These are phyloP conservation scores for Himalopsyche kuldschensis DNA, from an alignment of 2,888 invertebrate genomes.

Conservation along the genomic window DNA sequence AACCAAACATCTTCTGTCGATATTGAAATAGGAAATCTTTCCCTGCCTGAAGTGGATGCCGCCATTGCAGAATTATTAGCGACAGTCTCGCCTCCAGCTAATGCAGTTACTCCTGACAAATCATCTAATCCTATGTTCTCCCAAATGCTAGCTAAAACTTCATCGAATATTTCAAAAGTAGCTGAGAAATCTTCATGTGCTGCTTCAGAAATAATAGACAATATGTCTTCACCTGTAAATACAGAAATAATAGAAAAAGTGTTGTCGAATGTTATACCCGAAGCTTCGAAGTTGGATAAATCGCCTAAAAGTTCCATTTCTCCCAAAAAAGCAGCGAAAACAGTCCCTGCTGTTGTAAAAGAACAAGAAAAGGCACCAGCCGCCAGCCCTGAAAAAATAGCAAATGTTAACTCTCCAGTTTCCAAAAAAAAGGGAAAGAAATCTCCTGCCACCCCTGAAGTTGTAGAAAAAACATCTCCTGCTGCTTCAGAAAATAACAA, in stretches of 20 bases:
- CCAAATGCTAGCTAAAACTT: neutral
- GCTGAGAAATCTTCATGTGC: neutral
- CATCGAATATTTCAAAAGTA: neutral
- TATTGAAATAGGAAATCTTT: neutral
- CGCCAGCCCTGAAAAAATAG: neutral
- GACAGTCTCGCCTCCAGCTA: neutral
- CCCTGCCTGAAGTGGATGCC: neutral
- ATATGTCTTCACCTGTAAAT: neutral
- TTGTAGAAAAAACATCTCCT: neutral
- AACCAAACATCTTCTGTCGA: neutral
- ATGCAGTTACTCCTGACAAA: neutral
- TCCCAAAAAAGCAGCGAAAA: neutral
- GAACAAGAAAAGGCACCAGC: neutral
- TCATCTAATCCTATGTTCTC: neutral
- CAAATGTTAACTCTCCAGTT: neutral
- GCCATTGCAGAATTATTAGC: slow-evolving; percentile 3
- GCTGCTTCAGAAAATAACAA: neutral
- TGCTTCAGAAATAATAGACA: neutral
- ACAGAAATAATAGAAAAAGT: neutral
- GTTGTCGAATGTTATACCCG: neutral
- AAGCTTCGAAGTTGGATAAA: neutral
- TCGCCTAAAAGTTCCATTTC: neutral
- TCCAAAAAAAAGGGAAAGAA: neutral
- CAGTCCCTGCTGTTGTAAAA: neutral
- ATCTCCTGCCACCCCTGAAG: neutral